These are phyloP conservation scores for Drosophila yakuba DNA, from an alignment of 1,140 invertebrate species.

Conservation along the genomic window DNA sequence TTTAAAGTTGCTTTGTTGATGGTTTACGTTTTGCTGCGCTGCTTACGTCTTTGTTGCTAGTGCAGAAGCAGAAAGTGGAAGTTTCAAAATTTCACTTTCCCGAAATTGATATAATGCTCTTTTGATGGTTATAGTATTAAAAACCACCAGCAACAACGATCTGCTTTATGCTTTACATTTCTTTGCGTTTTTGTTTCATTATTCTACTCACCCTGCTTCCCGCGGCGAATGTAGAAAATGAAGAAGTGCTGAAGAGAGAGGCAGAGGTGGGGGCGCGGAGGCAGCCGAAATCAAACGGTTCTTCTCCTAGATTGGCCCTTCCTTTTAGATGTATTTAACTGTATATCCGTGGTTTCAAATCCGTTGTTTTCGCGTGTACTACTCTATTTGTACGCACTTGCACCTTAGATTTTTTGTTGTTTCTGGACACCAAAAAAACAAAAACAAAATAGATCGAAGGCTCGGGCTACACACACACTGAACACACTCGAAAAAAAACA, in stretches of 20 bases:
- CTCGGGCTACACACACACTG: conserved; percentile 10
- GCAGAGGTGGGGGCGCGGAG: conserved; percentile 21
- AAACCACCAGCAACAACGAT: conserved; percentile 31
- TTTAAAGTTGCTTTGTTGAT: conserved; percentile 52
- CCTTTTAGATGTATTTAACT: conserved; percentile 2
- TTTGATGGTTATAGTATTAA: conserved; percentile 56
- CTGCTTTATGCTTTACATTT: conserved; percentile 19
- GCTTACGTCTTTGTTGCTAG: conserved; percentile 26
- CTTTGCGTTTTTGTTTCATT: not conserved
- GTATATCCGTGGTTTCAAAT: not conserved
- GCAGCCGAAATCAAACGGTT: conserved; percentile 56
- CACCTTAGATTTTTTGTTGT: conserved; percentile 54
- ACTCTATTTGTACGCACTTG: conserved; percentile 47
- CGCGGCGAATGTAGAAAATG: conserved; percentile 22
- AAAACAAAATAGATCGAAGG: conserved; percentile 21
- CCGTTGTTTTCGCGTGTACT: conserved; percentile 7
- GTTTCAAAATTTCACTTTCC: conserved; percentile 76
- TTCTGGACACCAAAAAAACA: conserved; percentile 20
- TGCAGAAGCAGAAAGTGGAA: conserved; percentile 78
- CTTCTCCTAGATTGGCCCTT: conserved; percentile 2
- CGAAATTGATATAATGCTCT: conserved; percentile 75
- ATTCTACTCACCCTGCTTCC: conserved; percentile 34
- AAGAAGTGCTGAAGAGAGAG: conserved; percentile 8
- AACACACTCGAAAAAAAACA: conserved; percentile 45
- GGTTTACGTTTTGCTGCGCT: conserved; percentile 67